Percentiles rank a stretch among this genome's conserved stretches.
These are phyloP conservation scores for Apogon talboti DNA, from an alignment of 2,797 vertebrate species.

Conservation along the genomic window DNA sequence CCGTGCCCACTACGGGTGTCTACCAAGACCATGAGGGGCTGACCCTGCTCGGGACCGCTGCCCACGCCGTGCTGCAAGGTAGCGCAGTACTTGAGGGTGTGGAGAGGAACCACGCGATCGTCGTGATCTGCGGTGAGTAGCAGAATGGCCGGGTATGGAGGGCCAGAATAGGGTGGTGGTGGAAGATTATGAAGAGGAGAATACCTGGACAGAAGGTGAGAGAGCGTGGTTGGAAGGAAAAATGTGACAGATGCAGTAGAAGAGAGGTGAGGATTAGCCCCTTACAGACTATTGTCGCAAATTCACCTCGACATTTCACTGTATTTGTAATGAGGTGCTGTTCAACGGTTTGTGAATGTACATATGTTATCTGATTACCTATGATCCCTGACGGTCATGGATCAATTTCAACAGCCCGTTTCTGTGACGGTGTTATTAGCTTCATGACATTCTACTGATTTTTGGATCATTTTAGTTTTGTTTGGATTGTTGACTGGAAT, in stretches of 20 bases:
- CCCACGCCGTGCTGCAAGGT: conserved; percentile 78
- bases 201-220: conserved; percentile 70
- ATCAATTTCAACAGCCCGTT: no score
- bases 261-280: not conserved
- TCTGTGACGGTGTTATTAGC: no score
- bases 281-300: no score
- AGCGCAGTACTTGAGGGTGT: conserved; percentile 84
- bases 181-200: conserved; percentile 85
- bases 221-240: not conserved
- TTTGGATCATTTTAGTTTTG: no score
- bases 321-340: no score
- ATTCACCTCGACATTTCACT: no score
- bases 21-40: conserved; percentile 81
- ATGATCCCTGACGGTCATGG: no score
- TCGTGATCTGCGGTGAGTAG: conserved; percentile 85
- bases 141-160: conserved; percentile 77
- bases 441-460: no score
- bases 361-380: no score
- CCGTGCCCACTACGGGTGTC: conserved; percentile 86
- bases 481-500: no score
- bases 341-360: no score
- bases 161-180: conserved; percentile 42
- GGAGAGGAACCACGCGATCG: conserved; percentile 85
- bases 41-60: conserved; percentile 59
- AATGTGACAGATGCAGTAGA: not conserved